These are phyloP conservation scores for Pontoporia blainvillei DNA, from an alignment of 2,113 vertebrate species.

Conservation along the genomic window DNA sequence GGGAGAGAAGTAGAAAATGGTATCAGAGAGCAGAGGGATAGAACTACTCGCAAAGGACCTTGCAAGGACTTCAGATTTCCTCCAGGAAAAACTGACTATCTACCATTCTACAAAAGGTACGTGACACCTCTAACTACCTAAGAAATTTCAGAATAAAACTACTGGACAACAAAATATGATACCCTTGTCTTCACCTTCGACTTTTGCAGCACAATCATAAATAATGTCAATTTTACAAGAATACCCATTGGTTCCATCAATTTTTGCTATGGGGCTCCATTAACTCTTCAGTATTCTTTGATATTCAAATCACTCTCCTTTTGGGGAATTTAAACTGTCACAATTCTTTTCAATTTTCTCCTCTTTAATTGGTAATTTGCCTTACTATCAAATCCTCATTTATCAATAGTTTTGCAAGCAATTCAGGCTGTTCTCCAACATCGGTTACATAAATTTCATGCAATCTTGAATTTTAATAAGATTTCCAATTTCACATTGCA, in stretches of 20 bases:
- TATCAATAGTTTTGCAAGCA: not conserved
- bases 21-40: not conserved
- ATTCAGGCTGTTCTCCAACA: not conserved
- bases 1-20: not conserved
- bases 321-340: not conserved
- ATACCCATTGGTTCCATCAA: not conserved
- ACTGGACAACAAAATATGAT: not conserved
- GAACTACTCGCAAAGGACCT: not conserved
- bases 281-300: not conserved
- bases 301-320: not conserved
- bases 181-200: not conserved
- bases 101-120: not conserved
- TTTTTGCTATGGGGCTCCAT: not conserved
- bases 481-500: not conserved
- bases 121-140: not conserved
- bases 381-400: not conserved
- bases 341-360: not conserved
- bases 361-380: not conserved
- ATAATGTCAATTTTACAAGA: not conserved
- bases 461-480: not conserved
- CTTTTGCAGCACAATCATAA: not conserved
- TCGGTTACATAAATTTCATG: not conserved
- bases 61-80: not conserved
- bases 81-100: not conserved
- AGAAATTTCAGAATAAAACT: constrained; percentile 2